Conservation (phyloP, 1,140 invertebrate genomes). For the Panonychus citri region DNA sequence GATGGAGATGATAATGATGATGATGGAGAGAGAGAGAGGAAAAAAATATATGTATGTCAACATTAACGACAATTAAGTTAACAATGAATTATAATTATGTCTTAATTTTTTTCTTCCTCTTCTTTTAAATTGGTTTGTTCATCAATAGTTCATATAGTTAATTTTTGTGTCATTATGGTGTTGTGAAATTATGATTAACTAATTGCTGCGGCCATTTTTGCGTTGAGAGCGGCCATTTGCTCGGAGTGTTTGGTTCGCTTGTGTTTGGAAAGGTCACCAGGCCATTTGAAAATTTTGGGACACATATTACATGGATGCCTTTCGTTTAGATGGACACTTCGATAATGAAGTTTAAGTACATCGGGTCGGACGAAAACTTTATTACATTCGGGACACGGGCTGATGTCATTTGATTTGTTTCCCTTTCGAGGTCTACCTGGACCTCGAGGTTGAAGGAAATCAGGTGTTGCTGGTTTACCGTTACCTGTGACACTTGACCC, state of each 20-base stretch:
- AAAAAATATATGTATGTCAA: too few relatives aligned
- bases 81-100: too few relatives aligned
- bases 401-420: slow-evolving; percentile 1
- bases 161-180: too few relatives aligned
- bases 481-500: background rate
- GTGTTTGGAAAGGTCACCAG: slow-evolving; percentile 1
- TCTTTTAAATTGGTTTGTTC: too few relatives aligned
- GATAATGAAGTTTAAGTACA: slow-evolving; percentile 1
- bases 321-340: slow-evolving; percentile 1
- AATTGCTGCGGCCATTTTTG: too few relatives aligned
- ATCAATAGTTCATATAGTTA: too few relatives aligned
- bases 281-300: slow-evolving; percentile 5
- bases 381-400: slow-evolving; percentile 2
- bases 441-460: slow-evolving; percentile 2
- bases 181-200: too few relatives aligned
- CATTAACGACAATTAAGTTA: too few relatives aligned
- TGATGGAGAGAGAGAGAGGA: too few relatives aligned
- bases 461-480: background rate
- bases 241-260: background rate
- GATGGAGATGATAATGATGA: too few relatives aligned
- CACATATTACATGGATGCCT: slow-evolving; percentile 3
- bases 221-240: background rate
- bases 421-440: slow-evolving; percentile 5
- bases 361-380: slow-evolving; percentile 3
- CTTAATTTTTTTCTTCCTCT: too few relatives aligned